A percentile compares a stretch with the other conserved stretches of the same genome.
These are phyloP conservation scores for Aythya baeri DNA, from an alignment of 2,113 vertebrate species.

Conservation along the genomic window DNA sequence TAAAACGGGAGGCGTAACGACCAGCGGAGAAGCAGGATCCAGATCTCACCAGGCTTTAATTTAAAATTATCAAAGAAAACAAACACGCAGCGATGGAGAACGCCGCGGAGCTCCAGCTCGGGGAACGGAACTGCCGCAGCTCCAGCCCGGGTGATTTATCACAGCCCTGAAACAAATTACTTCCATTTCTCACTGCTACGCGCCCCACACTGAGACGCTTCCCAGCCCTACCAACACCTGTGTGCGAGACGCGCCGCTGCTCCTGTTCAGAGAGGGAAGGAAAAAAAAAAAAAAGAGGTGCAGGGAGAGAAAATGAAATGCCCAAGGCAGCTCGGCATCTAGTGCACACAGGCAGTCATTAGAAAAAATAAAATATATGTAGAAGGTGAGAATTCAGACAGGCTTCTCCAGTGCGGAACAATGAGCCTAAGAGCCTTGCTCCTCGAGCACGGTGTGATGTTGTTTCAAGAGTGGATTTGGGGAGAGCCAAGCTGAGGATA, in stretches of 20 bases:
- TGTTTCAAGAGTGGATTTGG: not conserved
- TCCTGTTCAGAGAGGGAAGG: not conserved
- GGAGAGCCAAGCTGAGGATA: not conserved
- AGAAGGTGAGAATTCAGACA: not conserved
- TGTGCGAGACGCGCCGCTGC: not conserved
- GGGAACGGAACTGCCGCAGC: conserved; percentile 11
- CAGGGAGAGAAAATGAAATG: not conserved
- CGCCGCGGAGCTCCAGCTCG: not conserved
- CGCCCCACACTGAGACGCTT: not conserved
- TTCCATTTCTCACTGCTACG: conserved; percentile 24
- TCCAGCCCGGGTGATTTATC: conserved; percentile 34
- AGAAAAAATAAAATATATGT: not conserved
- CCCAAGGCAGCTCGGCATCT: not conserved
- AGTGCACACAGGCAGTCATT: not conserved
- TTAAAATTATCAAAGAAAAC: conserved; percentile 50
- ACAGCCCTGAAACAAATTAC: conserved; percentile 18
- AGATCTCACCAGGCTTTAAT: not conserved
- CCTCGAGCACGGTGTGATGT: fast-evolving
- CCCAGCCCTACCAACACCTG: not conserved
- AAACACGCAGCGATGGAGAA: not conserved
- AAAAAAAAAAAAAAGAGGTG: not conserved
- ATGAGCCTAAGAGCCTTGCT: not conserved
- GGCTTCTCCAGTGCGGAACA: not conserved
- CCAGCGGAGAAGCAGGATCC: not conserved
- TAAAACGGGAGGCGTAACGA: not conserved